Conservation (phyloP, 2,888 invertebrate genomes). For the Caenorhabditis parvicauda region DNA sequence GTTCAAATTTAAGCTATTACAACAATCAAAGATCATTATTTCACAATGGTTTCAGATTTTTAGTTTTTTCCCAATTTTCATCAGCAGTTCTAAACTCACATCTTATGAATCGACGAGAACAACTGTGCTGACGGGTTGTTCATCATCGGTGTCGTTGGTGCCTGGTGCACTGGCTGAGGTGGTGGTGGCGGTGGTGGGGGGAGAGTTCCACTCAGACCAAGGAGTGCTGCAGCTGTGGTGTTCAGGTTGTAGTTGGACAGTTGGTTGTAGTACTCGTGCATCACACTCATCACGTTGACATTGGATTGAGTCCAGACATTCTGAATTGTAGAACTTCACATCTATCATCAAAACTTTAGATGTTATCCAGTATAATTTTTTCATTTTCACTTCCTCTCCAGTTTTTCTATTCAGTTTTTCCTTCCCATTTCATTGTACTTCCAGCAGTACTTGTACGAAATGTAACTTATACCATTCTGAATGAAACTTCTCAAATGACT, state of each 20-base stretch:
- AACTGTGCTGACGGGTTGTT: background rate
- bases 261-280: conserved; percentile 58
- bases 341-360: no score
- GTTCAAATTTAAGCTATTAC: no score
- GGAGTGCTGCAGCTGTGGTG: conserved; percentile 46
- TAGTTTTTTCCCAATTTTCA: conserved; percentile 14
- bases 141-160: no score
- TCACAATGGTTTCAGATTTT: background rate
- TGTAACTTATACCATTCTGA: no score
- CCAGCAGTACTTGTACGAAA: no score
- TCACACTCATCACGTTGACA: conserved; percentile 53
- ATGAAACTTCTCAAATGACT: no score
- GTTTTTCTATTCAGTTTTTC: no score
- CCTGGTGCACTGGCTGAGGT: conserved; percentile 11
- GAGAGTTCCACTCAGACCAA: conserved; percentile 34
- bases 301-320: conserved; percentile 53
- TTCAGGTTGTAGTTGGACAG: conserved; percentile 28
- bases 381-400: no score
- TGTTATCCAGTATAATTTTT: no score
- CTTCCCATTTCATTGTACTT: no score
- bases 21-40: no score
- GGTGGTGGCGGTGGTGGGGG: conserved; percentile 13
- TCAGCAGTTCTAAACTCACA: background rate
- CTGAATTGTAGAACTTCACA: background rate
- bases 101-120: conserved; percentile 8